Base-by-base conservation (phyloP, 2,888 invertebrate species). In the Tricholauxania praeusta region DNA sequence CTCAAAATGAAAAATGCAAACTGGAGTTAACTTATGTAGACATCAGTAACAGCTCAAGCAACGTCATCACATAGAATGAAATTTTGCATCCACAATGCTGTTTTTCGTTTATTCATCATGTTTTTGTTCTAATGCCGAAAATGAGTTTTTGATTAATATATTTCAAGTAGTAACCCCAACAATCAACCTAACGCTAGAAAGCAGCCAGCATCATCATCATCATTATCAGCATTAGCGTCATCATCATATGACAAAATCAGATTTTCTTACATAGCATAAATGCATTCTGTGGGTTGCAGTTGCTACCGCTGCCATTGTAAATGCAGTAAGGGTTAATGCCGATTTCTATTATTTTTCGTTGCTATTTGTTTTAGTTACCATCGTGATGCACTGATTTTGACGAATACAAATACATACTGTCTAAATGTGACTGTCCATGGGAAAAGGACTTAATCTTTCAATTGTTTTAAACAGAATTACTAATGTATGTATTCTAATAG, bases 131-230 rank as follows among this genome's bases (percentile, higher is more conserved):
- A 72, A 70, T 72, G 71, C 28, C 74, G 74, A 75, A 81, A 80
- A 83, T 78, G 80, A 79, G 82, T 78, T 82, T 81, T 80, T 83
- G 81, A 82, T 82, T 83, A 82, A 82, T 82, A 82, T 78, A 74
- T 77, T 66, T 63, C 70, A 71, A 63, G 75, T 74, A 28, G 39
- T 39, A 48, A 32, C 28, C 55, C 52, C 32, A 71, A 72, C 71
- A 74, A 74, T 76, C 78, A 8, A 10, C 39, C 49, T 52, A 57
- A 48, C 64, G 28, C 57, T 39, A 39, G 62, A 71, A 48, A 64
- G 39, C 32, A 64, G 12, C 48, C 57, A 28, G 28, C 63, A 28
- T 22, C 52, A 49, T 17, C 53, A 28, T 52, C 49, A 53, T 28
- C n/a, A 28, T 39, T 39, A 39, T 39, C 39, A 39, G 39, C 39